Evolutionary conservation across 2,113 vertebrate species (phyloP).

Genomic region (Poeciliopsis prolifica): DNA sequence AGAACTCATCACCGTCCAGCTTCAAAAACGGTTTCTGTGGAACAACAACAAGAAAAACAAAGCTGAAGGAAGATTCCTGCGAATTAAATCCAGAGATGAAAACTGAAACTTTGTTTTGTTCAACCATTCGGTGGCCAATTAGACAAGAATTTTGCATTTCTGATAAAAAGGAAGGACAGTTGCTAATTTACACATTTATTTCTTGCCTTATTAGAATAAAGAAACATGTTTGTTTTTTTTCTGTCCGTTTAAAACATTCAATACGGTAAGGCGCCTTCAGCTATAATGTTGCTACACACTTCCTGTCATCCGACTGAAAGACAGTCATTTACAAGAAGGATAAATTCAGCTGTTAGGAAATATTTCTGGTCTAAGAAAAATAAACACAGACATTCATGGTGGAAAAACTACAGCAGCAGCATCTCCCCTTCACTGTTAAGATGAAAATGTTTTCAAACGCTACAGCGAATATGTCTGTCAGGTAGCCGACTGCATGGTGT

Average conservation of each 20-base stretch:
- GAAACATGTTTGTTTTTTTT: background rate
- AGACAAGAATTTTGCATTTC: background rate
- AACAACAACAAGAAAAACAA: background rate
- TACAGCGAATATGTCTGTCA: too few species aligned
- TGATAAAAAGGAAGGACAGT: background rate
- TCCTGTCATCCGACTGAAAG: too few species aligned
- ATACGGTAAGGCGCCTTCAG: background rate
- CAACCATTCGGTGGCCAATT: background rate
- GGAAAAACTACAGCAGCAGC: too few species aligned
- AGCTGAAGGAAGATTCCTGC: slow-evolving; percentile 26
- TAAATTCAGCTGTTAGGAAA: too few species aligned
- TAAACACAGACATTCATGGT: too few species aligned
- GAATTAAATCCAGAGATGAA: slow-evolving; percentile 24
- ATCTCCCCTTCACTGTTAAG: too few species aligned
- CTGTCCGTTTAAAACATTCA: background rate
- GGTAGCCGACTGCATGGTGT: too few species aligned
- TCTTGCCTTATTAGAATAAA: too few species aligned
- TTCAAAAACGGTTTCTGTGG: slow-evolving; percentile 27
- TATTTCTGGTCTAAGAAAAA: too few species aligned
- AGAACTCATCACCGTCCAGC: slow-evolving; percentile 30
- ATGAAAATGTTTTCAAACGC: too few species aligned
- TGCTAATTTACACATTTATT: background rate
- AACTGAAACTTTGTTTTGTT: background rate
- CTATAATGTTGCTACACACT: background rate
- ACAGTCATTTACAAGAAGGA: too few species aligned